These are phyloP conservation scores for Siniperca scherzeri DNA, from an alignment of 2,797 vertebrate species.

Conservation along the genomic window DNA sequence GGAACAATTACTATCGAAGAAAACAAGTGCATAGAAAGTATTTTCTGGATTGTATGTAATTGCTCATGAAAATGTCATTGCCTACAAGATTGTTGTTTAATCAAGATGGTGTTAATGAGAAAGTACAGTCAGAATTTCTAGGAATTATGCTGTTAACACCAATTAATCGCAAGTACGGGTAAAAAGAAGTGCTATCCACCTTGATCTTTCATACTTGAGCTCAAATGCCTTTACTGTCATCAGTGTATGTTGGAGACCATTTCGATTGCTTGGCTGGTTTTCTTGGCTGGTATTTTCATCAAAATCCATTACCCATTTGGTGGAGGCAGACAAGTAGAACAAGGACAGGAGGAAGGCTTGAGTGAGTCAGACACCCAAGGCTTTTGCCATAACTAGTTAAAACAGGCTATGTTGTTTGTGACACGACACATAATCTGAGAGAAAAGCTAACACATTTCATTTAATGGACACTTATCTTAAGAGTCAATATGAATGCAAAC, in stretches of 20 bases:
- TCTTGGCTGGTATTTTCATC: conserved; percentile 62
- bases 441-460: conserved; percentile 41
- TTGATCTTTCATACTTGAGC: conserved; percentile 41
- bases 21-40: background rate
- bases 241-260: conserved; percentile 32
- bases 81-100: background rate
- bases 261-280: conserved; percentile 66
- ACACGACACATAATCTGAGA: conserved; percentile 33
- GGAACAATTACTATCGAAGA: background rate
- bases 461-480: conserved; percentile 44
- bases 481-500: conserved; percentile 28
- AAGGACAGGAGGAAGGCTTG: conserved; percentile 57
- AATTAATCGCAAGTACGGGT: background rate
- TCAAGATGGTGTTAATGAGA: conserved; percentile 1
- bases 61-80: conserved; percentile 7
- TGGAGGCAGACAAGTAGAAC: conserved; percentile 66
- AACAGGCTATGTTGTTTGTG: conserved; percentile 50
- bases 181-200: background rate
- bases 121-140: background rate
- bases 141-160: conserved; percentile 1
- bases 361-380: conserved; percentile 57
- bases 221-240: conserved; percentile 34
- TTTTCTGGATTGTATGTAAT: background rate
- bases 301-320: conserved; percentile 65
- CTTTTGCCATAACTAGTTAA: conserved; percentile 54